Percentiles rank a stretch among this genome's conserved stretches.
Evolutionary conservation across 2,888 invertebrate species (phyloP).

Genomic region (Drymonia ruficornis): DNA sequence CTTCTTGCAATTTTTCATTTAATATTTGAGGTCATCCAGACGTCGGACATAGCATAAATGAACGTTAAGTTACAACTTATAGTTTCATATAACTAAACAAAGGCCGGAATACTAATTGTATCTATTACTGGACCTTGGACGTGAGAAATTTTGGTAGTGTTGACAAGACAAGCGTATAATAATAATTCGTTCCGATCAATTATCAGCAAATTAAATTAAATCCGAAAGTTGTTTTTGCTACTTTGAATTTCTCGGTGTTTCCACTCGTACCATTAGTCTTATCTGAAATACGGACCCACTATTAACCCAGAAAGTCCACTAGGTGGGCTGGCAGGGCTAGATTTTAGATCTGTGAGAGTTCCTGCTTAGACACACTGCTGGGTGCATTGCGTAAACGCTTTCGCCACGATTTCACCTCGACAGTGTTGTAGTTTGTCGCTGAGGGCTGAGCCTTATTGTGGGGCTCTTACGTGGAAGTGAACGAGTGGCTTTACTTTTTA

Average conservation of each 20-base stretch:
- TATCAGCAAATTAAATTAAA: neutral
- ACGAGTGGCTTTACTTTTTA: too few species aligned
- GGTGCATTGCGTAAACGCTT: constrained; percentile 57
- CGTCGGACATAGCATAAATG: too few species aligned
- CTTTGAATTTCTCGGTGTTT: constrained; percentile 1
- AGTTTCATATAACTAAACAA: too few species aligned
- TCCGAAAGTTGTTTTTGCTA: constrained; percentile 2
- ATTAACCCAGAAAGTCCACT: constrained; percentile 21
- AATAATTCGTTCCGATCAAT: constrained; percentile 2
- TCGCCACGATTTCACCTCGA: constrained; percentile 56
- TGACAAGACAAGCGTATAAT: neutral
- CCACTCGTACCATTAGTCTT: constrained; percentile 1
- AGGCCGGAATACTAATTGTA: neutral
- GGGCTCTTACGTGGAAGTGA: neutral
- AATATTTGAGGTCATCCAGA: neutral
- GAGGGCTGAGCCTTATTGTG: constrained; percentile 29
- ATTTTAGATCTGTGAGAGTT: constrained; percentile 34
- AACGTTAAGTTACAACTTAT: too few species aligned
- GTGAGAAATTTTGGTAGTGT: neutral
- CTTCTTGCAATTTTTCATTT: too few species aligned
- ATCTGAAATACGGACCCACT: constrained; percentile 3
- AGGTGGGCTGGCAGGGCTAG: constrained; percentile 17
- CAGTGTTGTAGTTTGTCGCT: constrained; percentile 40
- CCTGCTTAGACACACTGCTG: constrained; percentile 41
- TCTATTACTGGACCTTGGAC: neutral